Evolutionary conservation across 2,113 vertebrate genomes (phyloP), one percentile per base, ranked within the genome.

Genomic region (Fukomys damarensis): DNA sequence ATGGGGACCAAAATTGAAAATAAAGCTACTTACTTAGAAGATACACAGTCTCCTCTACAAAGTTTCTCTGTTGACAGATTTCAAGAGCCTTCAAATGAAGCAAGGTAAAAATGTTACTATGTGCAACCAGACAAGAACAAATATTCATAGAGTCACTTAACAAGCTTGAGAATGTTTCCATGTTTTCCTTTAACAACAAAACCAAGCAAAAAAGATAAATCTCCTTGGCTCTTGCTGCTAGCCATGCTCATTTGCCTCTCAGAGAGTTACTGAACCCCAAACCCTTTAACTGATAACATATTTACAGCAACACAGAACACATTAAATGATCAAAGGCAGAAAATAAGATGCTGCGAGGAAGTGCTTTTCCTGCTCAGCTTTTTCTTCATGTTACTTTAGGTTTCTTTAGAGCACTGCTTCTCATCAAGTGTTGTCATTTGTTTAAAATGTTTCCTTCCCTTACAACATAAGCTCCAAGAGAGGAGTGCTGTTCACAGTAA

Each of bases 1-100:
- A 91, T 59, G 24, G 56, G 4, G 11, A 94, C 52, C 20, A 81
- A 93, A 91, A 95, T n/a, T 22, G 95, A 93, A 38, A 16, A 94
- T 52, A 19, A 95, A 82, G n/a, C 11, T 98, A 99, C 99, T 99
- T 98, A 99, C 99, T 99, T 96, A 99, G 99, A 97, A 99, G 98
- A 98, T 99, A 99, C 89, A 99, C 99, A 0, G 99, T 99, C 96
- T 99, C 99, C 98, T 99, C 99, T 56, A 99, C 99, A 97, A 99
- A 99, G 98, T 99, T 99, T 96, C 99, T 99, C 98, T 99, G 99
- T 88, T 99, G 99, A 98, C 99, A 99, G 97, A 99, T 99, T 98
- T 99, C 99, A 90, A 99, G 99, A 98, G 99, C 99, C 99, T 99
- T 98, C 83, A 94, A 96, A 96, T 80, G 94, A 96, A 97, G 61